phyloP scores from a whole-genome alignment of 2,888 invertebrate genomes.

The Meliscaeva auricollis region DNA sequence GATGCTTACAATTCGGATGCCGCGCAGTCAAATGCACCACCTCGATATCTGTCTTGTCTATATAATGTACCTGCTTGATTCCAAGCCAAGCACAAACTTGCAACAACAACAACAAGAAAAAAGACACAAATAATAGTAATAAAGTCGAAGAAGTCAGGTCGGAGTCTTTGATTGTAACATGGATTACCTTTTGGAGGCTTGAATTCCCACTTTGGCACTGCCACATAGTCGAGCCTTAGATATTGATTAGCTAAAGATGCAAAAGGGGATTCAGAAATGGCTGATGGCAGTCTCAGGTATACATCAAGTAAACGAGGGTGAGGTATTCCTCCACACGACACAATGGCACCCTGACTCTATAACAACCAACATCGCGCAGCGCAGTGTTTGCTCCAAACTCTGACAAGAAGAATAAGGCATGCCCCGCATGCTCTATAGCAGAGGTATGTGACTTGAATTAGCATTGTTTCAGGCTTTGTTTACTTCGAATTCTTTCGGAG shows the following conservation, averaged over 20 bases:
- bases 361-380: conserved; percentile 49
- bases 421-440: conserved; percentile 33
- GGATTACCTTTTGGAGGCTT: conserved; percentile 75
- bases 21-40: conserved; percentile 56
- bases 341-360: conserved; percentile 51
- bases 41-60: conserved; percentile 56
- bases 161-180: conserved; percentile 76
- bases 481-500: conserved; percentile 42
- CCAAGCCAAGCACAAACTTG: background rate
- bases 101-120: conserved; percentile 7
- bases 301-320: conserved; percentile 59
- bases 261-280: conserved; percentile 10
- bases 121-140: conserved; percentile 73
- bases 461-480: conserved; percentile 66
- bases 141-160: conserved; percentile 75
- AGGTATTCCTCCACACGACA: conserved; percentile 68
- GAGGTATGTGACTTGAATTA: conserved; percentile 75
- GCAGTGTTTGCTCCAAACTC: conserved; percentile 46
- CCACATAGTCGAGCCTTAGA: conserved; percentile 39
- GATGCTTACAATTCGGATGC: conserved; percentile 59
- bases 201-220: conserved; percentile 67
- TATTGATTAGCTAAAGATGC: conserved; percentile 76
- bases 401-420: conserved; percentile 66
- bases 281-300: conserved; percentile 9
- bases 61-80: conserved; percentile 63